Evolutionary conservation across 2,113 vertebrate genomes (phyloP), one percentile per base, ranked within the genome.

Genomic region (Neogobius melanostomus): DNA sequence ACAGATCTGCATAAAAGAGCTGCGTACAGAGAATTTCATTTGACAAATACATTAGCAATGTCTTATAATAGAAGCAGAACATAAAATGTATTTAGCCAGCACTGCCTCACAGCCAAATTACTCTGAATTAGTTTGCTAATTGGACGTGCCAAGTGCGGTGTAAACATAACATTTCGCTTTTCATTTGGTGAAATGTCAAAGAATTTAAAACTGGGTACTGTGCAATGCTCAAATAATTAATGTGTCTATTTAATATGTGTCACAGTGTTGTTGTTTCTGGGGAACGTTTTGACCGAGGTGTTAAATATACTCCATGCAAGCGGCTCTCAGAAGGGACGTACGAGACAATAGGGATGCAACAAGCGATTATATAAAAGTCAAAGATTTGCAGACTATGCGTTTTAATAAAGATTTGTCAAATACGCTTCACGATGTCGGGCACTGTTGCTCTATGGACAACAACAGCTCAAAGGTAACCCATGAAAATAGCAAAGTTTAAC

Each of bases 141-240:
- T 61, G n/a, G 11, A 44, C 14, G 42, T 61, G 59, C 42, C 36
- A 61, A n/a, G 42, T 44, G 9, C 42, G n/a, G 59, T 14, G 36
- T 59, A 59, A 59, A 59, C 56, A 47, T 47, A 59, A 59, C 56
- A 59, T 44, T 61, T 61, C 8, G 2, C 36, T 61, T 61, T 44
- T 44, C 42, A 42, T 61, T 61, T 61, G 42, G 36, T 43, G 9
- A 61, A 61, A 61, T 61, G 11, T 44, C 59, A n/a, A 14, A 4
- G 14, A 16, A 44, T 44, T 44, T 45, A 44, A 45, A 60, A 21
- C 21, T 14, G 28, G 21, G 56, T 2, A 42, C 16, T 42, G 21
- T 42, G 10, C 17, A n/a, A 15, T 2, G 50, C 50, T 16, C 15
- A 2, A 12, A 17, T 28, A 42, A 43, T 60, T 5, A 60, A 12